Percentiles rank a stretch among this genome's conserved stretches.
Conservation (phyloP, 1,140 invertebrate species). For the Brachionus paranguensis region DNA sequence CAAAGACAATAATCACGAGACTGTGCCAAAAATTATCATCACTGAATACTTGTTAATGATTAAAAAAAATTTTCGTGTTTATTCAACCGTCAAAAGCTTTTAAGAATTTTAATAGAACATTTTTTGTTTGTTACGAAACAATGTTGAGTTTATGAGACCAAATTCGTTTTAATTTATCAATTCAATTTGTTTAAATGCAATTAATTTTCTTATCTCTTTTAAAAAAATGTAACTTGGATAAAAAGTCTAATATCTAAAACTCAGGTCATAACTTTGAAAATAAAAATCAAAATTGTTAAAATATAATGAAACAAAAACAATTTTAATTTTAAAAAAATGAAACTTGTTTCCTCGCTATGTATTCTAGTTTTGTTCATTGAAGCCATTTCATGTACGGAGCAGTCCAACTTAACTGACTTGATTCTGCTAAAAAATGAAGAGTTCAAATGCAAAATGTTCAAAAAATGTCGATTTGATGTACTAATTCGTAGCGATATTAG, state of each 20-base stretch:
- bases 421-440: not conserved
- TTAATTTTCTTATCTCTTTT: not conserved
- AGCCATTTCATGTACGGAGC: not conserved
- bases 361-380: not conserved
- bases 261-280: not conserved
- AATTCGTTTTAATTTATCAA: not conserved
- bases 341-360: not conserved
- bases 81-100: not conserved
- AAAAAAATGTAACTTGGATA: not conserved
- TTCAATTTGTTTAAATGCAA: not conserved
- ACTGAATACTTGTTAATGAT: too few species aligned
- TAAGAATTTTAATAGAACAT: too few species aligned
- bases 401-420: not conserved
- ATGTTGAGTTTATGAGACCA: not conserved
- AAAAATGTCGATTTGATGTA: not conserved
- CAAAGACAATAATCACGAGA: too few species aligned
- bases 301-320: not conserved
- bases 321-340: not conserved
- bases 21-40: too few species aligned
- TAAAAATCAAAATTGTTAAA: not conserved
- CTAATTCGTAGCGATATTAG: not conserved
- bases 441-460: constrained; percentile 12
- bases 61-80: not conserved
- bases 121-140: not conserved
- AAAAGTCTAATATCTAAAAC: not conserved